Conservation (phyloP, 2,113 vertebrate species). For the Leuciscus idus region DNA sequence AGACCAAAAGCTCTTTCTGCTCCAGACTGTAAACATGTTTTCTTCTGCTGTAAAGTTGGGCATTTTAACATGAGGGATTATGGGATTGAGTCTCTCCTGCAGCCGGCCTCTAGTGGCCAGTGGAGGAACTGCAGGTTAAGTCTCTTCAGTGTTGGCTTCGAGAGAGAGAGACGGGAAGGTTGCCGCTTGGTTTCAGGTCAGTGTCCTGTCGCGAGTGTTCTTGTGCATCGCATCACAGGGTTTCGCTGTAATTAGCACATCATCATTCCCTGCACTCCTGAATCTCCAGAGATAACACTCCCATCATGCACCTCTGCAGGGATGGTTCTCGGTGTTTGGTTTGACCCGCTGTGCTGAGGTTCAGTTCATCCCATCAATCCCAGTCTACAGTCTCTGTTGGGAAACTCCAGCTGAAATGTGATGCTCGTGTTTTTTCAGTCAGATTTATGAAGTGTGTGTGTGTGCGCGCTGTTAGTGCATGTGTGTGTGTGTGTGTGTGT, state of each 20-base stretch:
- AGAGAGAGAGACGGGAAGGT: too few relatives aligned
- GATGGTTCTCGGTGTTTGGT: neutral
- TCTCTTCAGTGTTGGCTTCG: too few relatives aligned
- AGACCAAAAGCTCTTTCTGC: too few relatives aligned
- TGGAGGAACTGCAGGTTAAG: too few relatives aligned
- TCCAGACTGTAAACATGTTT: too few relatives aligned
- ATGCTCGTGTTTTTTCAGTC: neutral
- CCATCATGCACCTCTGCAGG: neutral
- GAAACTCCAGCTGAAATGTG: neutral
- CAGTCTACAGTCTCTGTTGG: neutral
- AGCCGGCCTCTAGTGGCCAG: too few relatives aligned
- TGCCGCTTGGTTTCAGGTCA: neutral
- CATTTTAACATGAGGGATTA: too few relatives aligned
- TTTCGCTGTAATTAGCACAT: constrained; percentile 16
- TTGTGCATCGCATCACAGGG: neutral
- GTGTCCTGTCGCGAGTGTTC: neutral
- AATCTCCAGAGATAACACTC: neutral
- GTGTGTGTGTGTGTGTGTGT: neutral
- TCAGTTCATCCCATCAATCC: neutral
- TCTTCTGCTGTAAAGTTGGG: too few relatives aligned
- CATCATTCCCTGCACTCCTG: neutral
- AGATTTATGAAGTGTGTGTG: neutral
- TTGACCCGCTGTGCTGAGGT: neutral
- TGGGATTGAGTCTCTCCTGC: too few relatives aligned
- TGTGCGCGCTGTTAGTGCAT: neutral